phyloP scores from a whole-genome alignment of 1,140 invertebrate genomes.

The Thaumatotibia leucotreta region DNA sequence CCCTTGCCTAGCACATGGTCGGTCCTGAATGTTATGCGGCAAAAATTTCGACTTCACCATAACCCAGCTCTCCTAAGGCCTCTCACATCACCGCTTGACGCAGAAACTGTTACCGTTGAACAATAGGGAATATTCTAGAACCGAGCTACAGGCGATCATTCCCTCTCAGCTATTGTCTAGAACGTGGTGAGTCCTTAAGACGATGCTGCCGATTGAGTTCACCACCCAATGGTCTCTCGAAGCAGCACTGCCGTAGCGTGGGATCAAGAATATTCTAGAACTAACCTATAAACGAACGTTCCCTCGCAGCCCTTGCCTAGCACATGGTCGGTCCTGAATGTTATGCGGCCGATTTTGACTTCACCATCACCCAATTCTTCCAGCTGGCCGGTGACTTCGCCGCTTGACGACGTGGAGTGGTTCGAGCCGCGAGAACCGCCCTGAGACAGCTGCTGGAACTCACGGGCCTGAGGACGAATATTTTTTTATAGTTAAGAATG shows the following conservation, averaged over 20 bases:
- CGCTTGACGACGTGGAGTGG: conserved; percentile 53
- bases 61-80: conserved; percentile 81
- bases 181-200: no score
- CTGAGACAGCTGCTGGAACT: conserved; percentile 83
- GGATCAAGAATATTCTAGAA: not conserved
- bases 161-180: no score
- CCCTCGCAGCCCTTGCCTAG: conserved; percentile 98
- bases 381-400: conserved; percentile 67
- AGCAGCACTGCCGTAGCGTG: not conserved
- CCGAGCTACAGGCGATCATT: no score
- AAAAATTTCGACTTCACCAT: conserved; percentile 88
- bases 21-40: conserved; percentile 94
- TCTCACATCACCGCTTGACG: conserved; percentile 65
- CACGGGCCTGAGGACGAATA: conserved; percentile 72
- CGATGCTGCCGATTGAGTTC: no score
- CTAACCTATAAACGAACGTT: conserved; percentile 95
- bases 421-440: conserved; percentile 76
- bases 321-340: conserved; percentile 90
- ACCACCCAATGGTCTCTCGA: no score
- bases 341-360: conserved; percentile 93
- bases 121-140: no score
- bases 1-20: conserved; percentile 63
- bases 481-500: not conserved
- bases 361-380: conserved; percentile 86
- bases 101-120: no score